These are phyloP conservation scores for Alloscopus bannaensis DNA, from an alignment of 2,888 invertebrate genomes.

Conservation along the genomic window DNA sequence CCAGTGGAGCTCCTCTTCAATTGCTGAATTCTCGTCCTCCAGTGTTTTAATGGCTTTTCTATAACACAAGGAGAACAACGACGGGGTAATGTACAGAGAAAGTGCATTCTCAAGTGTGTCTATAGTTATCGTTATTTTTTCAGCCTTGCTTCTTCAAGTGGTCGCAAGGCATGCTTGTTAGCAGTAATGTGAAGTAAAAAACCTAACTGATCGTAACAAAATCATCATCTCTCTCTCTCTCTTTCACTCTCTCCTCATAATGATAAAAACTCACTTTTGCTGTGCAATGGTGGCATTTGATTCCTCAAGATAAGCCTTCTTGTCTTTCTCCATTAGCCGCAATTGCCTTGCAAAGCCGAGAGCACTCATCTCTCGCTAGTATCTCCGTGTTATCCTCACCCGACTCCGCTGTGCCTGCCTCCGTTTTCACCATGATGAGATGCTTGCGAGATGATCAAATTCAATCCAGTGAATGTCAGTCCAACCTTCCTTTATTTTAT, in stretches of 20 bases:
- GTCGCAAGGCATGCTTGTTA: too few relatives aligned
- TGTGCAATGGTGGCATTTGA: slow-evolving; percentile 69
- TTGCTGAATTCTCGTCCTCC: slow-evolving; percentile 67
- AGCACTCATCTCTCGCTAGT: slow-evolving; percentile 69
- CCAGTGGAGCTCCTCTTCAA: slow-evolving; percentile 68
- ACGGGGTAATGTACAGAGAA: not conserved
- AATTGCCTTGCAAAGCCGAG: slow-evolving; percentile 68
- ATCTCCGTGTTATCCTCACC: slow-evolving; percentile 69
- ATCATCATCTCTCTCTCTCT: too few relatives aligned
- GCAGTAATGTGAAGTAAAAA: too few relatives aligned
- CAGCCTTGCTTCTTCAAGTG: too few relatives aligned
- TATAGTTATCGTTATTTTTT: too few relatives aligned
- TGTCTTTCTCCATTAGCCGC: slow-evolving; percentile 72
- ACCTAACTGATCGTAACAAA: too few relatives aligned
- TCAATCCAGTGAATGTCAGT: not conserved
- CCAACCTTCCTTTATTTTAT: not conserved
- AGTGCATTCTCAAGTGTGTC: not conserved
- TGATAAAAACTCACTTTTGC: slow-evolving; percentile 65
- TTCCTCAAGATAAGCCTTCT: slow-evolving; percentile 71
- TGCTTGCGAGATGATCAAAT: not conserved
- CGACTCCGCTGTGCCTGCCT: slow-evolving; percentile 26
- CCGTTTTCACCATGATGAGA: slow-evolving; percentile 38
- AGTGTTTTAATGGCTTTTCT: slow-evolving; percentile 64
- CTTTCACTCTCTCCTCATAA: too few relatives aligned
- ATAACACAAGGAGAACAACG: slow-evolving; percentile 2